Percentiles rank a stretch among this genome's conserved stretches.
phyloP scores from a whole-genome alignment of 2,888 invertebrate species.

The Idaea straminata region DNA sequence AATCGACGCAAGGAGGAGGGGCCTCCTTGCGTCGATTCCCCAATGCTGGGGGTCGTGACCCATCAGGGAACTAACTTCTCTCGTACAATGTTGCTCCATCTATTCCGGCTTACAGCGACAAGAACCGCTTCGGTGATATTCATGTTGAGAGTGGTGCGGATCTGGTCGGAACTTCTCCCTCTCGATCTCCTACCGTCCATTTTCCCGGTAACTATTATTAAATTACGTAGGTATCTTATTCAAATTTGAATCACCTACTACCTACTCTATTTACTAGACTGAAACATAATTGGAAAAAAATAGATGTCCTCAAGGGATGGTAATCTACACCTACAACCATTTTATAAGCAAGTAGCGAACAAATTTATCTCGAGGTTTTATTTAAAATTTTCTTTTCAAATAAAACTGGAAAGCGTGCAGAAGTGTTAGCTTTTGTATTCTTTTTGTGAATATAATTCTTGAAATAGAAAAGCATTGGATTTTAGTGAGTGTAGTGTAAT shows the following conservation, averaged over 20 bases:
- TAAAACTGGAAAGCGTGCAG: constrained; percentile 17
- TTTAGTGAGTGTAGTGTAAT: no score
- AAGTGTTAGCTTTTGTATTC: neutral
- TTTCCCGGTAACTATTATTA: neutral
- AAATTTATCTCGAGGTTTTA: constrained; percentile 18
- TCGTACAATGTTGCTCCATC: no score
- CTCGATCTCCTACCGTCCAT: no score
- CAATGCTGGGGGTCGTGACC: no score
- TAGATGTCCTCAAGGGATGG: constrained; percentile 24
- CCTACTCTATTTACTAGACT: constrained; percentile 15
- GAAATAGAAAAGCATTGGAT: no score
- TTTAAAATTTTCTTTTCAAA: constrained; percentile 12
- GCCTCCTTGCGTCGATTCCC: no score
- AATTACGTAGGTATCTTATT: constrained; percentile 13
- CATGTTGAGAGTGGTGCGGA: no score
- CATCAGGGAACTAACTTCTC: no score
- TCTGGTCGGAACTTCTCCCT: no score
- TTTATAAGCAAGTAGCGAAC: constrained; percentile 13
- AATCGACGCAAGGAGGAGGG: no score
- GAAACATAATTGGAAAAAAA: constrained; percentile 23
- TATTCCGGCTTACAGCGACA: no score
- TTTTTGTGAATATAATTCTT: neutral
- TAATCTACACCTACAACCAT: constrained; percentile 17
- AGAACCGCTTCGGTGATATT: no score
- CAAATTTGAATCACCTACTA: constrained; percentile 27